These are phyloP conservation scores for Adineta ricciae DNA, from an alignment of 2,888 invertebrate species.

Conservation along the genomic window DNA sequence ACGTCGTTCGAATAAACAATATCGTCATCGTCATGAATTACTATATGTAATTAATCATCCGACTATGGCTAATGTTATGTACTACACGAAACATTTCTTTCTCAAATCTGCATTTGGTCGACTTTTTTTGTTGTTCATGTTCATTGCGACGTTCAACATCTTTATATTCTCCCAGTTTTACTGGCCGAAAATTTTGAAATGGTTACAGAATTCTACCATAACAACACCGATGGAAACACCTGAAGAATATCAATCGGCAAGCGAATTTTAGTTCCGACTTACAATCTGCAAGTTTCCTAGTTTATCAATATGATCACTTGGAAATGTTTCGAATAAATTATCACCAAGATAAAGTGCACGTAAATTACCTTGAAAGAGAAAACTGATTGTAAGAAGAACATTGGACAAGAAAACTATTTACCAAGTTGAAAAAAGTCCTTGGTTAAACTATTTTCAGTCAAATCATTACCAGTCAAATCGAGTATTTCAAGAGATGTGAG, in stretches of 20 bases:
- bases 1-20: constrained; percentile 1
- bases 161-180: background rate
- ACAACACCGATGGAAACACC: background rate
- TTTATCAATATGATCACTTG: constrained; percentile 60
- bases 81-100: background rate
- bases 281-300: constrained; percentile 54
- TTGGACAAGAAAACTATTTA: constrained; percentile 45
- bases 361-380: constrained; percentile 49
- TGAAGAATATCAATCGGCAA: no score
- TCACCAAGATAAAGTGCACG: constrained; percentile 90
- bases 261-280: constrained; percentile 38
- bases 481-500: constrained; percentile 88
- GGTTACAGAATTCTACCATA: background rate
- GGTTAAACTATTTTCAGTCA: constrained; percentile 79
- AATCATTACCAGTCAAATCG: constrained; percentile 92
- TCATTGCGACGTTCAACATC: background rate
- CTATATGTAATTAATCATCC: background rate
- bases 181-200: background rate
- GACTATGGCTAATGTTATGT: background rate
- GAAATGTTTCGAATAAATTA: constrained; percentile 88
- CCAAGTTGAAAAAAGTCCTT: constrained; percentile 97
- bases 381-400: background rate
- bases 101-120: background rate
- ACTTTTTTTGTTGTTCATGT: background rate
- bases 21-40: background rate